Base-by-base conservation (phyloP, 2,797 vertebrate species). In the Notamacropus eugenii region DNA sequence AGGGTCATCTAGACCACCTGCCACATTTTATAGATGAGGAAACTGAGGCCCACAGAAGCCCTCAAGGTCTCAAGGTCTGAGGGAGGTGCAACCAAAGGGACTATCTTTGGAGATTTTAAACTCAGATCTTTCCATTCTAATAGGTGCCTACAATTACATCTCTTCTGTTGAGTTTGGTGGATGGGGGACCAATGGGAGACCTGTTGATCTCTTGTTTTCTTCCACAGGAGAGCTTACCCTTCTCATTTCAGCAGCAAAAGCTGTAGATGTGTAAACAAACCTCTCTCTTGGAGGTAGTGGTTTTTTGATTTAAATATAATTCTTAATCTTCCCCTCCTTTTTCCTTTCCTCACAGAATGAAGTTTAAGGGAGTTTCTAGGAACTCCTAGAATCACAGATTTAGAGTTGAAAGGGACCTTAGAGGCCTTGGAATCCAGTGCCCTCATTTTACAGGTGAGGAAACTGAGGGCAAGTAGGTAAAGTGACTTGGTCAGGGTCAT, bases 301-400 rank as follows among this genome's bases (percentile, higher is more conserved):
- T 19, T 74, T 74, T 74, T 67, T 74, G 12, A 87, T 46, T 94
- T 92, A 96, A 24, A 96, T 74, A 74, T 34, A 67, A 52, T 55
- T 94, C 92, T 95, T 97, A 92, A 24, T 95, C 96, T 95, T 94
- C 67, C 59, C 92, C 34, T 50, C 90, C n/a, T 0, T 1, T 93
- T 93, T 82, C 96, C 93, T 94, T 95, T 91, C 94, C 92, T 57
- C 90, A 94, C 40, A 96, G 93, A 96, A 96, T 96, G 92, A 95
- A 95, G 96, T 96, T 95, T 90, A 92, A 97, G 94, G 62, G 82
- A 82, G n/a, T 46, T 19, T 40, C n/a, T 82, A 82, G n/a, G n/a
- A 82, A 46, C n/a, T 46, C 1, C 6, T 24, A 46, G 67, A 82
- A 82, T 46, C 67, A 82, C 24, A 82, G 67, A 82, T 40, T 82